Percentiles rank a stretch among this genome's conserved stretches.
Conservation (phyloP, 2,888 invertebrate species). For the Hyalella azteca region DNA sequence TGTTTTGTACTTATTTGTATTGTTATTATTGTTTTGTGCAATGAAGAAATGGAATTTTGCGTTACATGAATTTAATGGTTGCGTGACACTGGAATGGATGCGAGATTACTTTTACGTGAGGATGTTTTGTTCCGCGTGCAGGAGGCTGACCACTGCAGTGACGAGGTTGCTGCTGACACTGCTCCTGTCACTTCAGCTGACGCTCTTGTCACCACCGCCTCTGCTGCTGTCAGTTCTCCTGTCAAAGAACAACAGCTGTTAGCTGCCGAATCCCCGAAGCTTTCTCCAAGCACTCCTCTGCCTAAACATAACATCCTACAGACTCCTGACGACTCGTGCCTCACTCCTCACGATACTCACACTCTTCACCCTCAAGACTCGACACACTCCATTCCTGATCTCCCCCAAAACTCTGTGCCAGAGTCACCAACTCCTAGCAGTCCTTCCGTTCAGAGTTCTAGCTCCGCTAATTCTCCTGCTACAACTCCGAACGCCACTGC, state of each 20-base stretch:
- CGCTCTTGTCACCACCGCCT: slow-evolving; percentile 25
- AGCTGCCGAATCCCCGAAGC: too few relatives aligned
- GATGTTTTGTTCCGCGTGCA: not conserved
- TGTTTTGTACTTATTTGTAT: too few relatives aligned
- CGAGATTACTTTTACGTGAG: too few relatives aligned
- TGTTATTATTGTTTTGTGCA: too few relatives aligned
- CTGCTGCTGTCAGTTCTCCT: slow-evolving; percentile 26
- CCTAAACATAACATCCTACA: not conserved
- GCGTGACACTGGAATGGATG: too few relatives aligned
- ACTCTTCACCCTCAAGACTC: not conserved
- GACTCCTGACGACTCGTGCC: not conserved
- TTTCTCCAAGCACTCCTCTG: not conserved
- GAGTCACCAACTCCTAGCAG: too few relatives aligned
- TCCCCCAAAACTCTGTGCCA: too few relatives aligned
- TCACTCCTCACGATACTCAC: not conserved
- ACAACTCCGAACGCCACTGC: not conserved
- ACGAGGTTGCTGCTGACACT: slow-evolving; percentile 14
- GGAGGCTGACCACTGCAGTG: slow-evolving; percentile 35
- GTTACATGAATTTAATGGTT: too few relatives aligned
- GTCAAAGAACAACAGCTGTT: slow-evolving; percentile 5
- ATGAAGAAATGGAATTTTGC: too few relatives aligned
- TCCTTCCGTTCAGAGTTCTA: too few relatives aligned
- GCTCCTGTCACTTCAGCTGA: slow-evolving; percentile 32
- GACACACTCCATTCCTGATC: too few relatives aligned
- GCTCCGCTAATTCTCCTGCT: not conserved